A percentile compares a stretch with the other conserved stretches of the same genome.
Conservation (phyloP, 2,797 vertebrate species). For the Myripristis murdjan region DNA sequence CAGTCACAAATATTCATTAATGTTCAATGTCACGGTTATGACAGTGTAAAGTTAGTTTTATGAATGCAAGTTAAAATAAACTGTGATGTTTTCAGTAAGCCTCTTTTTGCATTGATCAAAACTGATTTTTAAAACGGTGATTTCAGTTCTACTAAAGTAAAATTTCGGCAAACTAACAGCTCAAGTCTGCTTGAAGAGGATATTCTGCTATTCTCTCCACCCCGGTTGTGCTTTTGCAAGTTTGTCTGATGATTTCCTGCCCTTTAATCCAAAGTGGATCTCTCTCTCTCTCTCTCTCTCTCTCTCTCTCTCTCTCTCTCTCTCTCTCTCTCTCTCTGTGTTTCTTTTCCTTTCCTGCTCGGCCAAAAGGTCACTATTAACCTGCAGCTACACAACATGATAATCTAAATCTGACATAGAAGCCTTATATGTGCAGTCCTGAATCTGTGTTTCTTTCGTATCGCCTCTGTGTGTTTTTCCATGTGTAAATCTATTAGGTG, state of each 20-base stretch:
- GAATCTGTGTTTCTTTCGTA: constrained; percentile 23
- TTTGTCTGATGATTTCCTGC: constrained; percentile 49
- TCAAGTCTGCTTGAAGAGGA: not conserved
- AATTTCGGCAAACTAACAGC: too few species aligned
- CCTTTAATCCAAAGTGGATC: constrained; percentile 43
- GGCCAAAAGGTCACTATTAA: constrained; percentile 63
- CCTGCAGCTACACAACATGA: constrained; percentile 65
- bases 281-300: constrained; percentile 9
- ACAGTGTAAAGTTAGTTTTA: too few species aligned
- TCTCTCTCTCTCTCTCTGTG: constrained; percentile 31
- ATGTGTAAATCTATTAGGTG: not conserved
- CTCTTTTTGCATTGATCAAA: too few species aligned
- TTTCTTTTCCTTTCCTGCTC: constrained; percentile 46
- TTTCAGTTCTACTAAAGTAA: too few species aligned
- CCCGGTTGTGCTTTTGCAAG: constrained; percentile 22
- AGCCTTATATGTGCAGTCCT: constrained; percentile 24
- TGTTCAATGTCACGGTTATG: too few species aligned
- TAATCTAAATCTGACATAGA: constrained; percentile 55
- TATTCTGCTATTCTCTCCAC: constrained; percentile 6
- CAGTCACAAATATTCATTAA: too few species aligned
- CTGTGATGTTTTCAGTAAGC: too few species aligned
- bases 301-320: constrained; percentile 1
- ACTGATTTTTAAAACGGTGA: too few species aligned
- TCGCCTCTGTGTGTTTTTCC: constrained; percentile 5
- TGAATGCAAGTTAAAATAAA: too few species aligned